These are phyloP conservation scores for Muntiacus reevesi DNA, from an alignment of 2,113 vertebrate species.

Conservation along the genomic window DNA sequence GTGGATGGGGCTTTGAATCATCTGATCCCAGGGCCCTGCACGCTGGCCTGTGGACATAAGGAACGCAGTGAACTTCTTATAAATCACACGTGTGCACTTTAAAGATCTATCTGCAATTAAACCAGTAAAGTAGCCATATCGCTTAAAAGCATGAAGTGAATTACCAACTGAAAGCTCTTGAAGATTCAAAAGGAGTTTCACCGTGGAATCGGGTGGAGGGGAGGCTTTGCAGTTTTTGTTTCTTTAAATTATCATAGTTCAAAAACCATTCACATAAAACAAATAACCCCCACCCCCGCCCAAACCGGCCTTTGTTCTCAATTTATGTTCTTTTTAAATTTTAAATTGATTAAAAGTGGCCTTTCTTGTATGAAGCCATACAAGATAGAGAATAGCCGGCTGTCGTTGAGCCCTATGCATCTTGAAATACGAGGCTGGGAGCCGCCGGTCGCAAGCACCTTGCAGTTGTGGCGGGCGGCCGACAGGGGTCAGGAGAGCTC, in stretches of 20 bases:
- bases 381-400: not conserved
- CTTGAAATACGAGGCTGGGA: not conserved
- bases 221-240: not conserved
- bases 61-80: not conserved
- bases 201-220: not conserved
- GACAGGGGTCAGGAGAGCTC: slow-evolving; percentile 67
- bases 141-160: not conserved
- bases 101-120: not conserved
- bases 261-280: not conserved
- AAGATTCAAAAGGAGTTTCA: not conserved
- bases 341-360: not conserved
- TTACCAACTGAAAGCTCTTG: not conserved
- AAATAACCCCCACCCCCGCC: not conserved
- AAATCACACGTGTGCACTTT: not conserved
- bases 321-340: not conserved
- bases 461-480: not conserved
- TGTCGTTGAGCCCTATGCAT: not conserved
- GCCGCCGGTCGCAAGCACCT: not conserved
- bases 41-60: not conserved
- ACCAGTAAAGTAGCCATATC: not conserved
- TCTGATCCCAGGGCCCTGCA: not conserved
- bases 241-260: not conserved
- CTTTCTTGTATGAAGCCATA: not conserved
- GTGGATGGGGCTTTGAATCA: not conserved
- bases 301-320: not conserved